Conservation (phyloP, 2,888 invertebrate genomes). For the Tricholauxania praeusta region DNA sequence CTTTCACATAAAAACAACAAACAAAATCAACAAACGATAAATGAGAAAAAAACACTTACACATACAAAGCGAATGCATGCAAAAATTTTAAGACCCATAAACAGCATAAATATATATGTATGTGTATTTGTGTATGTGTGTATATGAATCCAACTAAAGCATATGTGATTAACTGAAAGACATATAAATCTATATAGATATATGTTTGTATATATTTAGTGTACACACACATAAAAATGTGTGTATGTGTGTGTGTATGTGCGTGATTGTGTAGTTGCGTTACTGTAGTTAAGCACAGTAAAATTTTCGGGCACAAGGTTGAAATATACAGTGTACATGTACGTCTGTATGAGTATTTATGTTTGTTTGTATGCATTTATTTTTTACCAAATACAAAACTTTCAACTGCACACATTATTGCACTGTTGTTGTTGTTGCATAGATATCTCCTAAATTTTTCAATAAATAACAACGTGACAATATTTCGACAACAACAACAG, state of each 20-base stretch:
- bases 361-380: conserved; percentile 29
- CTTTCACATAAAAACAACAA: conserved; percentile 28
- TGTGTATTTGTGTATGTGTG: background rate
- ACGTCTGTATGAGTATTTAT: conserved; percentile 22
- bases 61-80: background rate
- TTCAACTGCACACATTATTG: too few relatives aligned
- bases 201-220: background rate
- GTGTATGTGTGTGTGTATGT: conserved; percentile 37
- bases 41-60: conserved; percentile 38
- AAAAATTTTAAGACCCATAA: background rate
- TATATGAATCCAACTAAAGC: conserved; percentile 4
- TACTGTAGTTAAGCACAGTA: conserved; percentile 38
- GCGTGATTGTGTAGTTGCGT: conserved; percentile 33
- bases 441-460: conserved; percentile 2
- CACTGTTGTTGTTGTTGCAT: background rate
- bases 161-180: conserved; percentile 16
- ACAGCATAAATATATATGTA: too few relatives aligned
- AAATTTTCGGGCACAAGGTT: conserved; percentile 50
- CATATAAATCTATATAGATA: background rate
- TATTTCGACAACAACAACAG: too few relatives aligned
- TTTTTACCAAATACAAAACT: too few relatives aligned
- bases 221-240: conserved; percentile 25
- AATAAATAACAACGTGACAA: background rate
- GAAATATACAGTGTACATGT: conserved; percentile 8
- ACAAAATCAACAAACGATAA: conserved; percentile 40